These are phyloP conservation scores for Argyresthia albistria DNA, from an alignment of 2,888 invertebrate species.

Conservation along the genomic window DNA sequence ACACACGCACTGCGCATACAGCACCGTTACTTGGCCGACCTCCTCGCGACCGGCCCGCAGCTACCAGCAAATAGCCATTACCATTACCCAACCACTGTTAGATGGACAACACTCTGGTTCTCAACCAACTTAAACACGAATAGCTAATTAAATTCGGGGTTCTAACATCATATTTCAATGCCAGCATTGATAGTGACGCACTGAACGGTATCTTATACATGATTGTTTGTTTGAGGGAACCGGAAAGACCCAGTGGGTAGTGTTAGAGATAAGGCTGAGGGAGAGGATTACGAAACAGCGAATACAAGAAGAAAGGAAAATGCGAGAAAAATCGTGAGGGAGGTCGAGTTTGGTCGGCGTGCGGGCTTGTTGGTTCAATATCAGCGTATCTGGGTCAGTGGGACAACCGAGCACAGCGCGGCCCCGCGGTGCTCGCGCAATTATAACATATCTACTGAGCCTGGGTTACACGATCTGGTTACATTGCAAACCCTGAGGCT, in stretches of 20 bases:
- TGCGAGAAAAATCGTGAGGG: constrained; percentile 47
- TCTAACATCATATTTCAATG: too few relatives aligned
- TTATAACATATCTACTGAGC: constrained; percentile 15
- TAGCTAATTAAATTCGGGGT: too few relatives aligned
- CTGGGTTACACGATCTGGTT: not conserved
- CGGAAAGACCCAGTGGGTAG: too few relatives aligned
- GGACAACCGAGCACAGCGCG: constrained; percentile 55
- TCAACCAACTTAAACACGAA: not conserved
- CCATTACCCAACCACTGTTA: constrained; percentile 13
- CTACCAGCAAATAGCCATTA: constrained; percentile 15
- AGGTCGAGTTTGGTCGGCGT: constrained; percentile 59
- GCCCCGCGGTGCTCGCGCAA: constrained; percentile 31
- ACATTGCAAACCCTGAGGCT: not conserved
- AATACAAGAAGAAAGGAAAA: constrained; percentile 15
- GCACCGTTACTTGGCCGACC: constrained; percentile 41
- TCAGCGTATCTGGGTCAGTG: constrained; percentile 67
- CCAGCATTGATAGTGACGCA: too few relatives aligned
- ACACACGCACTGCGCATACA: constrained; percentile 28
- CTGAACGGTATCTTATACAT: too few relatives aligned
- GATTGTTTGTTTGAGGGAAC: too few relatives aligned
- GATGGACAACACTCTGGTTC: not conserved
- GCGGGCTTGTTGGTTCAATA: constrained; percentile 65
- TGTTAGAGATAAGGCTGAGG: not conserved
- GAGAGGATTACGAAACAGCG: not conserved
- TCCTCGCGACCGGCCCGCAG: constrained; percentile 9